These are phyloP conservation scores for Malthinus flaveolus DNA, from an alignment of 2,888 invertebrate species.

Conservation along the genomic window DNA sequence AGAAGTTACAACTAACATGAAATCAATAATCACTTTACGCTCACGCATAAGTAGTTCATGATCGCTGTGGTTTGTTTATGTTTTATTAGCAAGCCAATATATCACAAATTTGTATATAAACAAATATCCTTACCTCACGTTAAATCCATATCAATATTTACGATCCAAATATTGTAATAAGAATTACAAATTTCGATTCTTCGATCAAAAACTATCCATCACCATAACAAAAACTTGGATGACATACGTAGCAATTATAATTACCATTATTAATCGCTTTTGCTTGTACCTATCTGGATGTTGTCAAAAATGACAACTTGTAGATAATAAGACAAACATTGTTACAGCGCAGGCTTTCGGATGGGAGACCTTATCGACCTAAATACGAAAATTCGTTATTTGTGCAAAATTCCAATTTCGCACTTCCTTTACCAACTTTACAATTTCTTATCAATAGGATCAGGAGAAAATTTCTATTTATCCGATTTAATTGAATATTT, in stretches of 20 bases:
- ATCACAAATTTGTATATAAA: constrained; percentile 3
- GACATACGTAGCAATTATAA: constrained; percentile 4
- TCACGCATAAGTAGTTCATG: neutral
- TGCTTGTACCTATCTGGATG: constrained; percentile 3
- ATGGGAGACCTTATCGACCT: constrained; percentile 3
- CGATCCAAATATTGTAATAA: no score
- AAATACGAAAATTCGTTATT: constrained; percentile 1
- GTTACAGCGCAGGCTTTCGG: constrained; percentile 3
- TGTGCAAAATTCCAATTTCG: neutral
- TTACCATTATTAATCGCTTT: constrained; percentile 5
- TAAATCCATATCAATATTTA: neutral
- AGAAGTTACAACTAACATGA: neutral
- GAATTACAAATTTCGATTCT: no score
- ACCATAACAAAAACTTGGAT: neutral
- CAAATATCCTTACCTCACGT: constrained; percentile 3
- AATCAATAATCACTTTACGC: neutral
- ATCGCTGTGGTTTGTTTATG: constrained; percentile 4
- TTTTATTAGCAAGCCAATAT: neutral
- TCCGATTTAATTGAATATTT: no score
- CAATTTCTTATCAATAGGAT: no score
- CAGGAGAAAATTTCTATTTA: no score
- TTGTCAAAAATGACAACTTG: constrained; percentile 8
- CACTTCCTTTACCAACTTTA: neutral
- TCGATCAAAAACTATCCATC: no score
- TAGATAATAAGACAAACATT: constrained; percentile 8